Percentiles rank a stretch among this genome's conserved stretches.
phyloP scores from a whole-genome alignment of 2,797 vertebrate species.

The Pangasius djambal region DNA sequence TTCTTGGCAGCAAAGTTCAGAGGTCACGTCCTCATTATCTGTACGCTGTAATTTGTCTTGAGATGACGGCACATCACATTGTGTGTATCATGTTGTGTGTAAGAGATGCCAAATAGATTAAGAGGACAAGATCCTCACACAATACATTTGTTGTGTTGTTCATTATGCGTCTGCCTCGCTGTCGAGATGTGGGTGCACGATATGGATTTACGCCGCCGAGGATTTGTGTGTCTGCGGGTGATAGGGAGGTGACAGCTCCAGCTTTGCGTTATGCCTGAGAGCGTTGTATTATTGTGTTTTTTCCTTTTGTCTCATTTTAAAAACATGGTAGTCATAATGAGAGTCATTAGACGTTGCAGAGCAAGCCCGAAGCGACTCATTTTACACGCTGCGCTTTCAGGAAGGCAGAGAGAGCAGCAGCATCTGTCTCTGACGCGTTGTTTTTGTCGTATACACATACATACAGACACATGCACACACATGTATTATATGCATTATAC shows the following conservation, averaged over 20 bases:
- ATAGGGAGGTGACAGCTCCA: background rate
- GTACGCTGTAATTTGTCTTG: constrained; percentile 36
- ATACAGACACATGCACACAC: background rate
- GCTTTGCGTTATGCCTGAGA: constrained; percentile 5
- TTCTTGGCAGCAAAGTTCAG: constrained; percentile 29
- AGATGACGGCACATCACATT: constrained; percentile 21
- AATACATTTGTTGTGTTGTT: background rate
- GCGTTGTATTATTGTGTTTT: constrained; percentile 5
- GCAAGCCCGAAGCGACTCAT: constrained; percentile 36
- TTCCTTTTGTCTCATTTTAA: constrained; percentile 22
- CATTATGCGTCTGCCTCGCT: background rate
- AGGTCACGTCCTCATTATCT: constrained; percentile 51
- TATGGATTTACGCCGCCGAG: background rate
- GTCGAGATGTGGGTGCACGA: background rate
- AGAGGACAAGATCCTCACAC: background rate
- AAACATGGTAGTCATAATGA: constrained; percentile 36
- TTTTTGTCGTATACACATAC: constrained; percentile 16
- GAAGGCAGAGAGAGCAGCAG: constrained; percentile 12
- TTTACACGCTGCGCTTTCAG: constrained; percentile 25
- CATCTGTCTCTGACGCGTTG: constrained; percentile 19
- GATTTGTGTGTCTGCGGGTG: constrained; percentile 16
- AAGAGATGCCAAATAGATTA: constrained; percentile 12
- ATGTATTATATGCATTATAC: constrained; percentile 2
- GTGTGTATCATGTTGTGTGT: background rate
- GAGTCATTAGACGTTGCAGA: constrained; percentile 32